Evolutionary conservation across 2,797 vertebrate genomes (phyloP), one percentile per base, ranked within the genome.

Genomic region (Rhinophrynus dorsalis): DNA sequence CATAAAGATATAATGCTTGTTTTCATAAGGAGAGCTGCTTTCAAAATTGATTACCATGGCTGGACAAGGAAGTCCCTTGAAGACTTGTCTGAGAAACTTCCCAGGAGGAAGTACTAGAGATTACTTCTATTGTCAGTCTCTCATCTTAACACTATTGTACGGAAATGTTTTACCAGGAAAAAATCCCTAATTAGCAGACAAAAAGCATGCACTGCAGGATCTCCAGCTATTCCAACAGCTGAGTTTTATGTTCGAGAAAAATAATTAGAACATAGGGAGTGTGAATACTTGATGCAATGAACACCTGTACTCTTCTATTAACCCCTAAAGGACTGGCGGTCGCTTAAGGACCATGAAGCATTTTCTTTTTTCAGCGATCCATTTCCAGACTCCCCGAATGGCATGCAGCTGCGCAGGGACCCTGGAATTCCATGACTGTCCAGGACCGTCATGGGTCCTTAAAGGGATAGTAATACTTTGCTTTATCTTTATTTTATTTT

Each of bases 181-280:
- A 77, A 82, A 82, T 82, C 71, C 68, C 81, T 84, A 83, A 83
- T 83, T 83, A 84, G 81, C 59, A 59, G 54, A 26, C 35, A 65
- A 23, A 52, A 73, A 37, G 37, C 59, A 61, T 65, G 61, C 13
- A 21, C 21, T 26, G 26, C 47, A 52, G 56, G 6, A 33, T 40
- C 21, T 40, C 20, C 15, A 26, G 37, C 48, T 40, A 18, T 50
- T 32, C 60, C 54, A 33, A 2, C 45, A 59, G 54, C 42, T 64
- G 38, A 23, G 23, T 7, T 12, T 21, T 20, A 18, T 54, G 23
- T 37, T 55, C 55, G 27, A 51, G 27, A 70, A 24, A 7, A 50
- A 21, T 37, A 47, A 37, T 62, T 52, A 45, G 8, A 57, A 12
- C 6, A 26, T 20, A 45, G 13, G 8, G 6, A 20, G 11, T 3